Conservation (phyloP, 2,113 vertebrate species). For the Pterocles orientalis region DNA sequence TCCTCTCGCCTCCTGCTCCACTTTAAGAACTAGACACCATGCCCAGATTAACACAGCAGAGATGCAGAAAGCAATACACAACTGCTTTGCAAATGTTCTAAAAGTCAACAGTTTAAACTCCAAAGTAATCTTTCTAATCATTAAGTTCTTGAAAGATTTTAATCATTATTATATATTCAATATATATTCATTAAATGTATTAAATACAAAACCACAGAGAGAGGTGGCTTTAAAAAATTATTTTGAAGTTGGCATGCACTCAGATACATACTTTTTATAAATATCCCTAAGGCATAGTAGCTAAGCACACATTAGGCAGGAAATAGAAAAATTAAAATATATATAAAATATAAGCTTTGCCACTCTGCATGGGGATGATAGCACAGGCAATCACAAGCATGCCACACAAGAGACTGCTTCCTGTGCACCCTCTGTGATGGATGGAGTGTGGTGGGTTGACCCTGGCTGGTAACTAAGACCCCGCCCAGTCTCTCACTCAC, state of each 20-base stretch:
- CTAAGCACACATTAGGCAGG: not conserved
- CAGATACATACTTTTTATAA: not conserved
- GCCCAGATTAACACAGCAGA: not conserved
- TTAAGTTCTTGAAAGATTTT: not conserved
- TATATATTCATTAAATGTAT: not conserved
- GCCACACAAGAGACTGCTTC: not conserved
- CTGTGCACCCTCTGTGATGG: not conserved
- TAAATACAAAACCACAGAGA: not conserved
- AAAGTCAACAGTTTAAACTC: not conserved
- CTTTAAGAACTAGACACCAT: not conserved
- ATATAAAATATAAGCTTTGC: not conserved
- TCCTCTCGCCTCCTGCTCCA: not conserved
- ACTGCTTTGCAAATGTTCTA: not conserved
- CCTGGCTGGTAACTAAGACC: not conserved
- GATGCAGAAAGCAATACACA: not conserved
- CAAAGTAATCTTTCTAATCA: not conserved
- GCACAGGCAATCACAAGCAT: not conserved
- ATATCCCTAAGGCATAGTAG: not conserved
- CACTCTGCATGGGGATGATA: not conserved
- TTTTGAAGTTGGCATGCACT: not conserved
- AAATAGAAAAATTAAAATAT: not conserved
- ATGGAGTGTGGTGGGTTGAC: not conserved
- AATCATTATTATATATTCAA: not conserved
- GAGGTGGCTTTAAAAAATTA: not conserved
- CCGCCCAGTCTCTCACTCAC: rapidly evolving